These are phyloP conservation scores for Lepisosteus oculatus DNA, from an alignment of 2,113 vertebrate genomes.

Conservation along the genomic window DNA sequence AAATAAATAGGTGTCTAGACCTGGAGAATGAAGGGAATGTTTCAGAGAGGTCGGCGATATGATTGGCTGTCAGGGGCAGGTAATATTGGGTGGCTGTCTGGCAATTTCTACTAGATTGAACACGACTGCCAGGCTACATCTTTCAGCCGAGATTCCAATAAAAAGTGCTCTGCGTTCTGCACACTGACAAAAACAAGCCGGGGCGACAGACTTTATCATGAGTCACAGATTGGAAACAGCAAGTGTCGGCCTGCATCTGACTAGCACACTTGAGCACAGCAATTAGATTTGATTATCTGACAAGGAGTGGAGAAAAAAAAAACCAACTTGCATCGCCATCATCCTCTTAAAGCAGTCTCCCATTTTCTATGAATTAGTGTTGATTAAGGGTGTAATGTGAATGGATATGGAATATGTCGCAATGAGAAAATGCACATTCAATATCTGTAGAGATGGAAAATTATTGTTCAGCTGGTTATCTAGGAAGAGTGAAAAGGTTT, in stretches of 20 bases:
- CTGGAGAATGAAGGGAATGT: background rate
- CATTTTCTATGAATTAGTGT: slow-evolving; percentile 2
- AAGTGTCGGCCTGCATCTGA: background rate
- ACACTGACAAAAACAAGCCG: background rate
- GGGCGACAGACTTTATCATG: background rate
- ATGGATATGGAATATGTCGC: background rate
- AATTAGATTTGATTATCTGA: slow-evolving; percentile 1
- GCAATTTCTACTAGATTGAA: background rate
- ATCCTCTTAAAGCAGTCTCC: background rate
- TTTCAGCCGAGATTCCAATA: background rate
- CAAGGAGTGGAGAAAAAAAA: background rate
- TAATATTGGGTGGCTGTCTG: background rate
- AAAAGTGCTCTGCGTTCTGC: background rate
- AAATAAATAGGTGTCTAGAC: background rate
- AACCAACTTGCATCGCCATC: background rate
- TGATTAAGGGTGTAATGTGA: slow-evolving; percentile 14
- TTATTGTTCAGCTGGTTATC: too few relatives aligned
- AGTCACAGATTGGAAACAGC: background rate
- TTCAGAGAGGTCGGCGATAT: too few relatives aligned
- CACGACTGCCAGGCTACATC: background rate
- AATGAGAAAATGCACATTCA: background rate
- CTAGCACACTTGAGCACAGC: background rate
- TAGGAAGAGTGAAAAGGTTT: too few relatives aligned
- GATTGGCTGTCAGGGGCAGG: background rate
- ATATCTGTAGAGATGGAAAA: slow-evolving; percentile 6